A percentile compares a stretch with the other conserved stretches of the same genome.
Conservation (phyloP, 2,113 vertebrate species). For the Plecturocebus donacophilus region DNA sequence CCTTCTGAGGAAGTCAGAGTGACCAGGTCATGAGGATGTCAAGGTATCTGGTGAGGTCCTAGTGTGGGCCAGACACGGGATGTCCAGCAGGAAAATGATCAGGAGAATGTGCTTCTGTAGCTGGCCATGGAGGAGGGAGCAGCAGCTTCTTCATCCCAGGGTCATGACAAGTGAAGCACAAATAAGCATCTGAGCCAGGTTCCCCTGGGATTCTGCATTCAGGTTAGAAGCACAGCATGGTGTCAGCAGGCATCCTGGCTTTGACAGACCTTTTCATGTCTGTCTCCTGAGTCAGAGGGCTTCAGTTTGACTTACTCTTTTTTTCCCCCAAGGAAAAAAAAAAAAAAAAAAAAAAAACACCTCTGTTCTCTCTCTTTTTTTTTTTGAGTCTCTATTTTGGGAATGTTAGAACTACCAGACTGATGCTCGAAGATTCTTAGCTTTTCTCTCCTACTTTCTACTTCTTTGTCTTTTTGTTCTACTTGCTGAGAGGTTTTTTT, state of each 20-base stretch:
- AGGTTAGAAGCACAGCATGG: background rate
- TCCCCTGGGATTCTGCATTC: background rate
- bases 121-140: background rate
- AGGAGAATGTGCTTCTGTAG: background rate
- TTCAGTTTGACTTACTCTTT: background rate
- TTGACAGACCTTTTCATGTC: background rate
- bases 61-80: too few relatives aligned
- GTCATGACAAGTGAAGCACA: background rate
- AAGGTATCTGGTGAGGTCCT: background rate
- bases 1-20: background rate
- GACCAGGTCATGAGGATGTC: background rate
- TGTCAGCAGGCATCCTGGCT: background rate
- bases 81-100: background rate
- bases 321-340: background rate
- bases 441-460: conserved; percentile 13
- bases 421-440: background rate
- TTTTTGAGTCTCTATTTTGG: background rate
- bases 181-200: background rate
- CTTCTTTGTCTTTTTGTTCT: background rate
- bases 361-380: background rate
- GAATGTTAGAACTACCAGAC: background rate
- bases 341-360: background rate
- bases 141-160: background rate
- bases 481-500: background rate
- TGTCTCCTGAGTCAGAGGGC: background rate